These are phyloP conservation scores for Eudasyphora cyanicolor DNA, from an alignment of 2,888 invertebrate genomes.

Conservation along the genomic window DNA sequence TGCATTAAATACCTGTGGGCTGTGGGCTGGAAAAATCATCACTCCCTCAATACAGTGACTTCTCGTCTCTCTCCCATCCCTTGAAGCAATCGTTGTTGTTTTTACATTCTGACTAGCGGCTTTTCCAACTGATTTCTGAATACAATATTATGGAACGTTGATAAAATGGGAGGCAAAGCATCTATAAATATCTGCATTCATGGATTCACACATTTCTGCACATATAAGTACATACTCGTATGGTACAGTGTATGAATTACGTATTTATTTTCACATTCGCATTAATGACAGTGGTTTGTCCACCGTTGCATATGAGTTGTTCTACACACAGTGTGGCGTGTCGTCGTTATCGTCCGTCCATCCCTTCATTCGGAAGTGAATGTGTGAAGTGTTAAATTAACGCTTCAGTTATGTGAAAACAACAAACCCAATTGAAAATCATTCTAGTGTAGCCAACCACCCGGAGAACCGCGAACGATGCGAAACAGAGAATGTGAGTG, in stretches of 20 bases:
- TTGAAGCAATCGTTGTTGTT: neutral
- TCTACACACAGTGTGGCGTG: neutral
- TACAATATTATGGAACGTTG: too few species aligned
- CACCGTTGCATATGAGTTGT: neutral
- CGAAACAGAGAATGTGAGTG: neutral
- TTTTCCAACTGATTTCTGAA: neutral
- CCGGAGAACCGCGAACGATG: too few species aligned
- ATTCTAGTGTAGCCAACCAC: neutral
- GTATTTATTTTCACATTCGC: neutral
- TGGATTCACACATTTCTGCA: too few species aligned
- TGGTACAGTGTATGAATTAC: neutral
- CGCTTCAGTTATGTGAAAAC: conserved; percentile 10
- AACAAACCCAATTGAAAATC: neutral
- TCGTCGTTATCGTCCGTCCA: neutral
- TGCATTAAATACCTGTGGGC: conserved; percentile 29
- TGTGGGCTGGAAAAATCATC: neutral
- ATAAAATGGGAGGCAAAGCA: too few species aligned
- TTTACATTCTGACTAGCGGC: neutral
- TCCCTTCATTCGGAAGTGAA: conserved; percentile 2
- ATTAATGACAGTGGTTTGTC: neutral
- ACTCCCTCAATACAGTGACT: too few species aligned
- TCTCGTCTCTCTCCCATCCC: too few species aligned
- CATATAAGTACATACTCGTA: neutral
- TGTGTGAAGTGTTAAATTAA: conserved; percentile 16
- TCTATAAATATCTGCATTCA: too few species aligned